phyloP scores from a whole-genome alignment of 2,797 vertebrate genomes.

The Ctenosaura bakeri region DNA sequence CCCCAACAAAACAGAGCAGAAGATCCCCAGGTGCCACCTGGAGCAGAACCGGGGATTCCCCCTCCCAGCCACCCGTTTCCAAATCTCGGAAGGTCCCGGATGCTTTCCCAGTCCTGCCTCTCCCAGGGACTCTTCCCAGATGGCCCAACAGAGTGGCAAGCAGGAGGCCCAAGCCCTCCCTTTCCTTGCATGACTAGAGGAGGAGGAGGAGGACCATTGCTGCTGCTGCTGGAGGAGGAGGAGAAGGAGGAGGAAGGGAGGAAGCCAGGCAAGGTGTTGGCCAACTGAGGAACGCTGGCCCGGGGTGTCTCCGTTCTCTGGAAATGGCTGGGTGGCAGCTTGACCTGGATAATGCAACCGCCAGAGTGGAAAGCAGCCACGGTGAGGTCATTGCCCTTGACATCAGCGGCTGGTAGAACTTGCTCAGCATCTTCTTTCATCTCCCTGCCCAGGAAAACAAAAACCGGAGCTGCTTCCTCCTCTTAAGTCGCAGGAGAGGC shows the following conservation, averaged over 20 bases:
- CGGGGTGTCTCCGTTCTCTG: background rate
- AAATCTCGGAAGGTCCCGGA: background rate
- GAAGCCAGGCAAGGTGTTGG: background rate
- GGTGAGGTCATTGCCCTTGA: background rate
- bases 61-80: no score
- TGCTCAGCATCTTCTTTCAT: background rate
- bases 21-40: background rate
- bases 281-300: background rate
- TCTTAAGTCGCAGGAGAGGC: background rate
- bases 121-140: no score
- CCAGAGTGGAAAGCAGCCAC: background rate
- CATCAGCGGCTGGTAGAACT: constrained; percentile 12
- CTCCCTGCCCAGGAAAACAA: background rate
- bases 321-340: background rate
- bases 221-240: background rate
- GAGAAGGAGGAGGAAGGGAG: background rate
- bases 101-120: no score
- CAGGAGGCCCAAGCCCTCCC: no score
- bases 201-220: background rate
- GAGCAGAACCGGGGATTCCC: background rate
- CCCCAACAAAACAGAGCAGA: background rate
- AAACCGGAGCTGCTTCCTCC: background rate
- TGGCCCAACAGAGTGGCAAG: no score
- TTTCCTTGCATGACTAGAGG: no score
- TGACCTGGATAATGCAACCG: background rate